phyloP scores from a whole-genome alignment of 2,113 vertebrate genomes.

The Calcarius ornatus region DNA sequence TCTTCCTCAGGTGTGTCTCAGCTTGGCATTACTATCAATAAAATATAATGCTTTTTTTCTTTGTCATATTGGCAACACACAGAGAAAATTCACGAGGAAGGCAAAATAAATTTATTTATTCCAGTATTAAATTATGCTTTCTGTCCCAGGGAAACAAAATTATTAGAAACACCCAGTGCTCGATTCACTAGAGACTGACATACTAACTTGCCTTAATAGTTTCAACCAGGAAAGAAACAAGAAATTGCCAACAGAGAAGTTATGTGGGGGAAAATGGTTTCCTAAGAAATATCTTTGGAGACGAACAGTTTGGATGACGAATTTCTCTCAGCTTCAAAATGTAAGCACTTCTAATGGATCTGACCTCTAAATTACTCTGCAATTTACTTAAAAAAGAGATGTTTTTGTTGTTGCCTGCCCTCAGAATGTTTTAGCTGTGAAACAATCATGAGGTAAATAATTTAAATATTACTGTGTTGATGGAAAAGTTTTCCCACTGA shows the following conservation, averaged over 20 bases:
- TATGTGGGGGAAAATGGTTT: constrained; percentile 54
- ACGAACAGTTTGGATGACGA: constrained; percentile 56
- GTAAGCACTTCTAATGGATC: constrained; percentile 16
- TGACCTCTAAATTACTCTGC: constrained; percentile 2
- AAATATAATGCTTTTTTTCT: not conserved
- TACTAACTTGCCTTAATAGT: not conserved
- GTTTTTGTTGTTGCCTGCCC: not conserved
- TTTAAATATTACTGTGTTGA: not conserved
- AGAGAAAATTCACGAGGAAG: not conserved
- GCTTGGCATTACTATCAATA: not conserved
- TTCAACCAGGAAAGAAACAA: constrained; percentile 24
- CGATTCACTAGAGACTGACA: not conserved
- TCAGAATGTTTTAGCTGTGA: not conserved
- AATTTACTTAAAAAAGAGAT: constrained; percentile 15
- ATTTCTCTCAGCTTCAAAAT: constrained; percentile 48
- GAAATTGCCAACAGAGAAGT: constrained; percentile 22
- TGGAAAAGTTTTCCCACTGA: not conserved
- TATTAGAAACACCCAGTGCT: not conserved
- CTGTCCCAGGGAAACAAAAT: not conserved
- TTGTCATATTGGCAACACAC: not conserved
- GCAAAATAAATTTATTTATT: not conserved
- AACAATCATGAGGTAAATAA: not conserved
- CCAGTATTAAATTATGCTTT: not conserved
- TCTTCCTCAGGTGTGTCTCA: not conserved
- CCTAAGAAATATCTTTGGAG: constrained; percentile 59